Percentiles rank a stretch among this genome's conserved stretches.
Conservation (phyloP, 1,140 invertebrate genomes). For the Hylaeus volcanicus region DNA sequence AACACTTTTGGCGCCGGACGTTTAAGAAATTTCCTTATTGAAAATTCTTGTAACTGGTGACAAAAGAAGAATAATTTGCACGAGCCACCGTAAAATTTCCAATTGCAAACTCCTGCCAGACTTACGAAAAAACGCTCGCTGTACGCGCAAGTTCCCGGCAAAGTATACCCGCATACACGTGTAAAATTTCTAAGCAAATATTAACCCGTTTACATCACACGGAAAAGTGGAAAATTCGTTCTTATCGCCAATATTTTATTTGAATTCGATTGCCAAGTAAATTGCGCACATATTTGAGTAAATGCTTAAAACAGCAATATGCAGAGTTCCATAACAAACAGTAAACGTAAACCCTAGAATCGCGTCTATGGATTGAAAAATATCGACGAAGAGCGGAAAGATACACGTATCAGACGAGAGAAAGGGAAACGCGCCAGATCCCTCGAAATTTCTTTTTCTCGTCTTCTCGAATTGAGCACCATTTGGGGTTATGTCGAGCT, state of each 20-base stretch:
- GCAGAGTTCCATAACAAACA: too few relatives aligned
- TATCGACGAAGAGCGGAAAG: not conserved
- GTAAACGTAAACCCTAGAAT: not conserved
- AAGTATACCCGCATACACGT: too few relatives aligned
- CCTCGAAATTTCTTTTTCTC: not conserved
- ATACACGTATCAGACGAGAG: not conserved
- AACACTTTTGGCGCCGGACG: not conserved
- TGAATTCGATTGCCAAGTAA: too few relatives aligned
- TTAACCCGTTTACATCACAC: too few relatives aligned
- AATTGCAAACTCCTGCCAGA: too few relatives aligned
- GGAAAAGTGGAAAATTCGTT: too few relatives aligned
- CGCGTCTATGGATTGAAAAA: constrained; percentile 12
- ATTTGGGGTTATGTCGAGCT: not conserved
- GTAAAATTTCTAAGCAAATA: not conserved
- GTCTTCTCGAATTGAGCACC: not conserved
- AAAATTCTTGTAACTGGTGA: constrained; percentile 1
- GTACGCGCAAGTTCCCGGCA: too few relatives aligned
- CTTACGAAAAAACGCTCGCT: too few relatives aligned
- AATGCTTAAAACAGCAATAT: too few relatives aligned
- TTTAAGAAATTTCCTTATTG: not conserved
- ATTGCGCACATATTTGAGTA: too few relatives aligned
- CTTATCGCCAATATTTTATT: too few relatives aligned
- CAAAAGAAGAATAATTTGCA: not conserved
- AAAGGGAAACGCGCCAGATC: not conserved
- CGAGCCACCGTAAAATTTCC: too few relatives aligned